phyloP scores from a whole-genome alignment of 2,888 invertebrate species.

The Peribatodes rhomboidaria region DNA sequence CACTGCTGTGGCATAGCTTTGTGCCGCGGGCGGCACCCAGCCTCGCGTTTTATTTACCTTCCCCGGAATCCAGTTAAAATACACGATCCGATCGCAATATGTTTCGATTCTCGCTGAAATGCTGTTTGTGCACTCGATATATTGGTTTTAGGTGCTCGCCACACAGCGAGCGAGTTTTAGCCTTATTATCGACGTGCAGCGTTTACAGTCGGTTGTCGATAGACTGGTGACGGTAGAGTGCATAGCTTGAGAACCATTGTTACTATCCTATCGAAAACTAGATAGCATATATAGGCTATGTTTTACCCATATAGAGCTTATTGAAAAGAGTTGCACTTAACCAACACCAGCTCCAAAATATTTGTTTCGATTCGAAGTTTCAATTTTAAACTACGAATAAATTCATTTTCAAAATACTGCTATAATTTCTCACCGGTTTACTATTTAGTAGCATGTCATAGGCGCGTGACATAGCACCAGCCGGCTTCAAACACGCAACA shows the following conservation, averaged over 20 bases:
- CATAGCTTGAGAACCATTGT: too few relatives aligned
- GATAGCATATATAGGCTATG: background rate
- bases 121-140: constrained; percentile 6
- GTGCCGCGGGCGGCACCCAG: constrained; percentile 15
- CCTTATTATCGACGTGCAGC: background rate
- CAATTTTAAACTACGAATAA: background rate
- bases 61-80: constrained; percentile 31
- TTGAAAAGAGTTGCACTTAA: background rate
- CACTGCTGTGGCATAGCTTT: constrained; percentile 33
- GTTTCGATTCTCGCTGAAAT: constrained; percentile 11
- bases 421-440: background rate
- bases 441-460: too few relatives aligned
- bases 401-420: background rate
- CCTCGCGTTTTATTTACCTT: constrained; percentile 39
- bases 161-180: constrained; percentile 10
- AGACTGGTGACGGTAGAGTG: too few relatives aligned
- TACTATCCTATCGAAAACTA: too few relatives aligned
- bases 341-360: background rate
- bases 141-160: constrained; percentile 22
- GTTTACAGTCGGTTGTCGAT: too few relatives aligned
- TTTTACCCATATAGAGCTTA: too few relatives aligned
- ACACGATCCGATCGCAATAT: constrained; percentile 17
- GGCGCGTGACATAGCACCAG: background rate
- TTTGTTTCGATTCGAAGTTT: too few relatives aligned
- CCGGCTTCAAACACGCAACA: constrained; percentile 5